Percentiles rank a stretch among this genome's conserved stretches.
phyloP scores from a whole-genome alignment of 2,888 invertebrate species.

The Oxystoma pomonae region DNA sequence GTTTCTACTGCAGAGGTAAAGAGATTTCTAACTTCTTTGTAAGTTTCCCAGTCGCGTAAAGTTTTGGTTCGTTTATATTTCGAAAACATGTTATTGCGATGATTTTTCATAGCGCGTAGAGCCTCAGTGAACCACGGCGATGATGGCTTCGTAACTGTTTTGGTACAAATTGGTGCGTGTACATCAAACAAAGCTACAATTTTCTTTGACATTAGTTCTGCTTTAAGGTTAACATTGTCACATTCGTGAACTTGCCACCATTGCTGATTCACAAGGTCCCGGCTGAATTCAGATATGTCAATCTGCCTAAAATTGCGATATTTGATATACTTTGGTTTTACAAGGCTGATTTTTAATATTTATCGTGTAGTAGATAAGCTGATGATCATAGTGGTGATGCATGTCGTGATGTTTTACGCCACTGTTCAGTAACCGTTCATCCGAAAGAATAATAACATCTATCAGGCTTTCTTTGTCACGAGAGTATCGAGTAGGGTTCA shows the following conservation, averaged over 20 bases:
- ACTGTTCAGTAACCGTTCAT: not conserved
- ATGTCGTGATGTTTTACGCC: not conserved
- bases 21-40: too few species aligned
- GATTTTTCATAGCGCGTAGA: too few species aligned
- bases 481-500: too few species aligned
- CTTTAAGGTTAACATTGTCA: too few species aligned
- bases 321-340: not conserved
- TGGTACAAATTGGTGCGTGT: not conserved
- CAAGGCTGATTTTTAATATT: too few species aligned
- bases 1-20: not conserved
- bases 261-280: too few species aligned
- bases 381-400: not conserved
- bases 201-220: not conserved
- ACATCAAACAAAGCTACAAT: not conserved
- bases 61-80: too few species aligned
- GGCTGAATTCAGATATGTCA: too few species aligned
- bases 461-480: too few species aligned
- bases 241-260: too few species aligned
- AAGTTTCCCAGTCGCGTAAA: not conserved
- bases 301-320: not conserved
- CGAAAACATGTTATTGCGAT: too few species aligned
- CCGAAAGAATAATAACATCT: not conserved
- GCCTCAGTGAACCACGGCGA: not conserved
- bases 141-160: not conserved
- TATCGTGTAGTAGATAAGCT: too few species aligned